Evolutionary conservation across 2,113 vertebrate species (phyloP), one percentile per base, ranked within the genome.

Genomic region (Percina caprodes): DNA sequence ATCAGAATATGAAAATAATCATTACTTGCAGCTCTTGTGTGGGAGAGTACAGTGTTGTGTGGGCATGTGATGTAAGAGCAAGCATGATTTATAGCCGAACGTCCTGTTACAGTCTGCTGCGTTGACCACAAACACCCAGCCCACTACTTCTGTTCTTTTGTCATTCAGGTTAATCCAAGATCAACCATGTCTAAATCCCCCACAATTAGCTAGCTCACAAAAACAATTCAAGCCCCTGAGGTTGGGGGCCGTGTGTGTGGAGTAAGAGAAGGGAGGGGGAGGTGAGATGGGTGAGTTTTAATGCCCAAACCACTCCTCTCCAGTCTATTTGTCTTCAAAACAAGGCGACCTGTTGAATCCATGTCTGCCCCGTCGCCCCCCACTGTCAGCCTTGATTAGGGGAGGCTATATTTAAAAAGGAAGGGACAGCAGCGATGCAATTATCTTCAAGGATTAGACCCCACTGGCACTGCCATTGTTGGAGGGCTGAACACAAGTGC

Each of bases 121-220:
- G 1, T 49, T 78, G 71, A 82, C 86, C 84, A 55, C 73, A 75
- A 82, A 82, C 81, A 85, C 73, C 59, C 73, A 59, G 55, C 69
- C 82, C 82, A 51, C 71, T 8, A 24, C 48, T 82, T 77, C 80
- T 49, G 68, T 54, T 91, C 81, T 78, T 92, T 91, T 87, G 83
- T 89, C 90, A 80, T 91, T 87, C 60, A 55, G 80, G 72, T 72
- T 90, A 91, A 93, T 92, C 90, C 78, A 5, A 82, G 80, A 85
- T 88, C 78, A 92, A 82, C 73, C 48, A 4, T 18, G 62, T 86
- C 87, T 59, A 90, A 94, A 88, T 82, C 82, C 72, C 75, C 61
- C 21, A 42, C 85, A 92, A 93, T 94, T 92, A 89, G 76, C 82
- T 75, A 49, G 74, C 58, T 88, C 71, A 60, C 77, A 80, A 84